phyloP scores from a whole-genome alignment of 2,888 invertebrate genomes.

The Melinaea menophilus region DNA sequence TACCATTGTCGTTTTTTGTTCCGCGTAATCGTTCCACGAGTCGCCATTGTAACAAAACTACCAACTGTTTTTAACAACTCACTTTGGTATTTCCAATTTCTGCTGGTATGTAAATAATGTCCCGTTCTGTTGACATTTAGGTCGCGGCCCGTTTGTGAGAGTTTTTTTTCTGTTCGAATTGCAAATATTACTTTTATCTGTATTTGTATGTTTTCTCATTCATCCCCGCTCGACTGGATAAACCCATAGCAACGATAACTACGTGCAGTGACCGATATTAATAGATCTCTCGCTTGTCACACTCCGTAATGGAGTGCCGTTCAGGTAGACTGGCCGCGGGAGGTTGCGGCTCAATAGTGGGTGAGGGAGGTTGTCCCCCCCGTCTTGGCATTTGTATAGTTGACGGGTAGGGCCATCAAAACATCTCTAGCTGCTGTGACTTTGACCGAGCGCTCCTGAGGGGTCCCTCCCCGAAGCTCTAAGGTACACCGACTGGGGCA shows the following conservation, averaged over 20 bases:
- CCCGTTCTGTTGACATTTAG: slow-evolving; percentile 29
- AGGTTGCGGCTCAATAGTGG: slow-evolving; percentile 20
- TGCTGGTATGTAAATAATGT: slow-evolving; percentile 32
- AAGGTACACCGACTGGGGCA: slow-evolving; percentile 51
- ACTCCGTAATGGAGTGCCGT: slow-evolving; percentile 4
- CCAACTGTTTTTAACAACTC: slow-evolving; percentile 39
- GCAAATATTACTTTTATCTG: slow-evolving; percentile 8
- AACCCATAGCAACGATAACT: slow-evolving; percentile 2
- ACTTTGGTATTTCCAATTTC: slow-evolving; percentile 37
- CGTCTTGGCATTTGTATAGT: slow-evolving; percentile 11
- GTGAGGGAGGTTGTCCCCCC: slow-evolving; percentile 12
- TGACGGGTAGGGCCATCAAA: slow-evolving; percentile 23
- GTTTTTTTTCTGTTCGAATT: slow-evolving; percentile 1
- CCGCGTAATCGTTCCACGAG: slow-evolving; percentile 49
- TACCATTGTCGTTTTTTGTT: slow-evolving; percentile 43
- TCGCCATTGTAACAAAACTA: slow-evolving; percentile 40
- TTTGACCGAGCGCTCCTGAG: slow-evolving; percentile 49
- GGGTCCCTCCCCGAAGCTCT: slow-evolving; percentile 46
- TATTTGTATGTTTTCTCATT: slow-evolving; percentile 14
- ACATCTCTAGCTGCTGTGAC: slow-evolving; percentile 45
- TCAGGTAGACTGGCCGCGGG: slow-evolving; percentile 11
- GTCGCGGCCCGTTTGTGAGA: slow-evolving; percentile 14
- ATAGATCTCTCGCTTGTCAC: slow-evolving; percentile 7
- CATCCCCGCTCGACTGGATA: background rate
- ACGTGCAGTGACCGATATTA: slow-evolving; percentile 1